Percentiles rank a stretch among this genome's conserved stretches.
phyloP scores from a whole-genome alignment of 2,113 vertebrate species.

The Vulpes ferrilata region DNA sequence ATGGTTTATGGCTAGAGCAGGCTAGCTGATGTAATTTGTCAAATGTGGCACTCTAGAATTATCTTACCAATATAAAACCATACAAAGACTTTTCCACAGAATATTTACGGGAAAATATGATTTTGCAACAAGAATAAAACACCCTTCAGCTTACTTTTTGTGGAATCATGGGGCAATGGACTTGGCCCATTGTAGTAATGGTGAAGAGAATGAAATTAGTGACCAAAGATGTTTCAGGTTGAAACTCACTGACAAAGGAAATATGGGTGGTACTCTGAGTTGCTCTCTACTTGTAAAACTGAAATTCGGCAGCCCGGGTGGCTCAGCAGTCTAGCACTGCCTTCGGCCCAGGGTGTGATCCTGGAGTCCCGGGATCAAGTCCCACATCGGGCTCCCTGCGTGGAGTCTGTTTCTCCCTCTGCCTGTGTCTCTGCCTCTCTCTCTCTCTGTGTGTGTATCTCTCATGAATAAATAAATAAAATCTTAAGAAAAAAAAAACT shows the following conservation, averaged over 20 bases:
- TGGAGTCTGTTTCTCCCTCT: too few relatives aligned
- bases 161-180: neutral
- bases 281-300: slow-evolving; percentile 21
- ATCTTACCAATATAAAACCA: slow-evolving; percentile 66
- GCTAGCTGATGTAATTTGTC: slow-evolving; percentile 79
- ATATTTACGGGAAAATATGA: neutral
- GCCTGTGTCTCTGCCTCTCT: too few relatives aligned
- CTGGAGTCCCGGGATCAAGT: too few relatives aligned
- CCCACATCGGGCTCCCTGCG: too few relatives aligned
- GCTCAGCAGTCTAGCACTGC: too few relatives aligned
- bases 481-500: too few relatives aligned
- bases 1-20: slow-evolving; percentile 72
- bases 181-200: too few relatives aligned
- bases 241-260: neutral
- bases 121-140: slow-evolving; percentile 44
- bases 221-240: neutral
- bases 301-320: neutral
- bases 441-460: too few relatives aligned
- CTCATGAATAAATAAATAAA: too few relatives aligned
- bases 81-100: slow-evolving; percentile 27
- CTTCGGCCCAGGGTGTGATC: too few relatives aligned
- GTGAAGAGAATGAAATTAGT: neutral
- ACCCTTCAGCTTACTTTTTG: neutral
- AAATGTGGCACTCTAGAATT: slow-evolving; percentile 76
- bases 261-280: neutral